Percentiles rank a stretch among this genome's conserved stretches.
Conservation (phyloP, 2,113 vertebrate genomes). For the Bucco capensis region DNA sequence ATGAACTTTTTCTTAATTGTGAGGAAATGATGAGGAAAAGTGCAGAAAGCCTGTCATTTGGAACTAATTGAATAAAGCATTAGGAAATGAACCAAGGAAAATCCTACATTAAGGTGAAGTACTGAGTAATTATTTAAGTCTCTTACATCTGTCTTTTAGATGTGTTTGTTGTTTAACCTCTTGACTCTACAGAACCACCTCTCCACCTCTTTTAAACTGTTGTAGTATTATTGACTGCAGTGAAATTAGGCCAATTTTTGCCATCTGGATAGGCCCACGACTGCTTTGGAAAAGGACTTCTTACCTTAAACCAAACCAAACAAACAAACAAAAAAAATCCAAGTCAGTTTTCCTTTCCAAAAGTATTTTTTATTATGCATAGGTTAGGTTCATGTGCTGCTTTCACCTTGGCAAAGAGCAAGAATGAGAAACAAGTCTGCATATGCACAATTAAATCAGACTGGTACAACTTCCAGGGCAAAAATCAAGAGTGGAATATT, state of each 20-base stretch:
- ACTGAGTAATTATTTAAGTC: not conserved
- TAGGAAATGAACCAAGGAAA: not conserved
- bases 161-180: not conserved
- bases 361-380: not conserved
- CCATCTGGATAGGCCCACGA: not conserved
- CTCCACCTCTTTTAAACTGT: not conserved
- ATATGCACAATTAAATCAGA: not conserved
- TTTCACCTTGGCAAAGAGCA: not conserved
- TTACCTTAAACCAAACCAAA: not conserved
- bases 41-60: not conserved
- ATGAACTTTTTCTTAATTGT: not conserved
- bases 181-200: not conserved
- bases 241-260: not conserved
- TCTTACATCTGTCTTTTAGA: not conserved
- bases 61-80: not conserved
- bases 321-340: not conserved
- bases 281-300: not conserved
- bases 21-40: not conserved
- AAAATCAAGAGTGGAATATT: not conserved
- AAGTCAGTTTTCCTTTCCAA: not conserved
- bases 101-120: not conserved
- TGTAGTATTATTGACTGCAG: not conserved
- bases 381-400: not conserved
- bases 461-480: not conserved
- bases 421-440: not conserved